Percentiles rank a stretch among this genome's conserved stretches.
Evolutionary conservation across 2,113 vertebrate species (phyloP).

Genomic region (Podocnemis expansa): DNA sequence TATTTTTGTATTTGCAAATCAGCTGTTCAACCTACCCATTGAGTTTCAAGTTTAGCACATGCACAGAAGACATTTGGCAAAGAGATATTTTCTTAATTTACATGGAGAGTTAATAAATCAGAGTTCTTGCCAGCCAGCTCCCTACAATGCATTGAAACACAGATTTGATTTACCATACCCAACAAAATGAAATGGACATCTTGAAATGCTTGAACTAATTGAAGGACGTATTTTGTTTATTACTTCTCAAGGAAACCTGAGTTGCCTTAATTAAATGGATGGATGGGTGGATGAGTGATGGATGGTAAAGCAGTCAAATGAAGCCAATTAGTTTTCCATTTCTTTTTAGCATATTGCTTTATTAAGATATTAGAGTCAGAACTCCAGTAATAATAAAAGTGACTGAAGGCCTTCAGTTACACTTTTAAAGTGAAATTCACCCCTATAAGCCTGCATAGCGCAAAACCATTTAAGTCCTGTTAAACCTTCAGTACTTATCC

Average conservation of each 20-base stretch:
- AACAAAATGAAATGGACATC: constrained; percentile 61
- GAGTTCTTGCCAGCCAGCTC: constrained; percentile 21
- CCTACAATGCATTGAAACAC: constrained; percentile 34
- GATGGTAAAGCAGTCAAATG: constrained; percentile 43
- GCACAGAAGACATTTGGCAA: constrained; percentile 12
- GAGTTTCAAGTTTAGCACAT: constrained; percentile 16
- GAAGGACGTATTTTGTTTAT: constrained; percentile 67
- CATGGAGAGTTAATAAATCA: constrained; percentile 35
- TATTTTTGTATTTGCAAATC: neutral
- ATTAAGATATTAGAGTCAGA: constrained; percentile 46
- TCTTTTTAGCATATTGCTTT: constrained; percentile 52
- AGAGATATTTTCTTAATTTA: constrained; percentile 30
- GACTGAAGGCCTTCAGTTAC: neutral
- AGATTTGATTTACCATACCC: constrained; percentile 57
- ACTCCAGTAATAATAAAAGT: constrained; percentile 29
- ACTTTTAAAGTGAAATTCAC: constrained; percentile 10
- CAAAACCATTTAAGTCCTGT: constrained; percentile 12
- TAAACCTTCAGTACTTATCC: constrained; percentile 36
- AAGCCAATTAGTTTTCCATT: constrained; percentile 67
- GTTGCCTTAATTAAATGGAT: constrained; percentile 61
- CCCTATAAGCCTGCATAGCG: neutral
- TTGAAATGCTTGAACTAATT: constrained; percentile 61
- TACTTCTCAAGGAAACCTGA: constrained; percentile 50
- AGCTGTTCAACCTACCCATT: neutral
- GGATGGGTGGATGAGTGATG: constrained; percentile 25